phyloP scores from a whole-genome alignment of 2,888 invertebrate genomes.

The Leptinotarsa rubiginosa region DNA sequence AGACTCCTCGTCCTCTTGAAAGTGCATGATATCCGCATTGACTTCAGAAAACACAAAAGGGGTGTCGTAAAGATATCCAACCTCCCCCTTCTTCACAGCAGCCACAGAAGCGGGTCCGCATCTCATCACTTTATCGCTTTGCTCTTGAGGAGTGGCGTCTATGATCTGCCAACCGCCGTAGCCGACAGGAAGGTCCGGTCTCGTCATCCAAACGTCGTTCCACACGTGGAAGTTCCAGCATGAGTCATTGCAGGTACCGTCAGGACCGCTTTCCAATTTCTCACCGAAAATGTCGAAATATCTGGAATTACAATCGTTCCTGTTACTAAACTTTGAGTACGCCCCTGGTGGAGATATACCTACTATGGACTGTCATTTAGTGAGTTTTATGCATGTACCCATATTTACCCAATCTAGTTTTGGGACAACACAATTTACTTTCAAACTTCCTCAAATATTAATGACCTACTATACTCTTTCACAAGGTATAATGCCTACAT shows the following conservation, averaged over 20 bases:
- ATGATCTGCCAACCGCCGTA: conserved; percentile 88
- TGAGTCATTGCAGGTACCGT: conserved; percentile 74
- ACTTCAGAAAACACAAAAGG: conserved; percentile 82
- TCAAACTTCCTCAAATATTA: too few relatives aligned
- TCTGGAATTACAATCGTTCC: conserved; percentile 44
- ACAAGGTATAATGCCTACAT: too few relatives aligned
- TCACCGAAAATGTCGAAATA: conserved; percentile 77
- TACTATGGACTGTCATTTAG: too few relatives aligned
- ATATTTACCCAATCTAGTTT: too few relatives aligned
- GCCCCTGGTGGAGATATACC: too few relatives aligned
- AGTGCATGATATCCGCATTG: conserved; percentile 82
- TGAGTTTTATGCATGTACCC: too few relatives aligned
- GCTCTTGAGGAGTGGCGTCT: conserved; percentile 83
- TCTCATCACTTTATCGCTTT: conserved; percentile 71
- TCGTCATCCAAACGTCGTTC: conserved; percentile 85
- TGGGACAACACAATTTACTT: too few relatives aligned
- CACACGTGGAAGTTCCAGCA: conserved; percentile 88
- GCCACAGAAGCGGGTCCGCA: conserved; percentile 77
- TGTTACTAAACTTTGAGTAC: too few relatives aligned
- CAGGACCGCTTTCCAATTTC: conserved; percentile 76
- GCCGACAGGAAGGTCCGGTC: conserved; percentile 76
- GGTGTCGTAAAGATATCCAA: conserved; percentile 79
- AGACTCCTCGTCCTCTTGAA: conserved; percentile 77
- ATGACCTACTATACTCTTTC: too few relatives aligned
- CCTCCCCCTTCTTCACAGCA: conserved; percentile 73